These are phyloP conservation scores for Toxotes jaculatrix DNA, from an alignment of 2,113 vertebrate genomes.

Conservation along the genomic window DNA sequence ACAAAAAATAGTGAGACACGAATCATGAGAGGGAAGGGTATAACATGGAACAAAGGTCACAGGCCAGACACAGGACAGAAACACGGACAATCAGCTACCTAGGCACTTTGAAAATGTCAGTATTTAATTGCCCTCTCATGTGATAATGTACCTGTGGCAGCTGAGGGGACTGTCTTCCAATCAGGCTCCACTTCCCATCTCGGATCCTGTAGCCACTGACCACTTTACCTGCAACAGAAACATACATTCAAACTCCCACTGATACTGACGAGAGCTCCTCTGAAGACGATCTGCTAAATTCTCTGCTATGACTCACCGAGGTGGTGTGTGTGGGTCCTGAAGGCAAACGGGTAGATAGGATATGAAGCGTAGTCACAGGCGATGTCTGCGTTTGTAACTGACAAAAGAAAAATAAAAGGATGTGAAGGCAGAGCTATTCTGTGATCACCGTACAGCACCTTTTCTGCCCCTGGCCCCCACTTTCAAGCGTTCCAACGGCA, in stretches of 20 bases:
- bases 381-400: slow-evolving; percentile 94
- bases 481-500: background rate
- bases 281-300: fast-evolving
- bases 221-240: slow-evolving; percentile 89
- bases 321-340: slow-evolving; percentile 95
- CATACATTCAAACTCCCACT: background rate
- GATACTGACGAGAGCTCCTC: background rate
- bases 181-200: slow-evolving; percentile 91
- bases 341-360: slow-evolving; percentile 96
- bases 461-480: background rate
- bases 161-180: slow-evolving; percentile 96
- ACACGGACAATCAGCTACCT: background rate
- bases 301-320: slow-evolving; percentile 86
- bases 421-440: background rate
- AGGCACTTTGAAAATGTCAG: background rate
- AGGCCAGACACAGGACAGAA: background rate
- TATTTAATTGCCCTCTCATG: background rate
- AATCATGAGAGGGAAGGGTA: too few relatives aligned
- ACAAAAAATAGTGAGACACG: too few relatives aligned
- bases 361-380: slow-evolving; percentile 91
- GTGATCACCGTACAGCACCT: background rate
- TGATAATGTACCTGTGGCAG: slow-evolving; percentile 89
- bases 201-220: slow-evolving; percentile 96
- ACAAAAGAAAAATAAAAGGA: slow-evolving; percentile 37
- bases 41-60: background rate